Evolutionary conservation across 2,888 invertebrate species (phyloP).

Genomic region (Volucella bombylans): DNA sequence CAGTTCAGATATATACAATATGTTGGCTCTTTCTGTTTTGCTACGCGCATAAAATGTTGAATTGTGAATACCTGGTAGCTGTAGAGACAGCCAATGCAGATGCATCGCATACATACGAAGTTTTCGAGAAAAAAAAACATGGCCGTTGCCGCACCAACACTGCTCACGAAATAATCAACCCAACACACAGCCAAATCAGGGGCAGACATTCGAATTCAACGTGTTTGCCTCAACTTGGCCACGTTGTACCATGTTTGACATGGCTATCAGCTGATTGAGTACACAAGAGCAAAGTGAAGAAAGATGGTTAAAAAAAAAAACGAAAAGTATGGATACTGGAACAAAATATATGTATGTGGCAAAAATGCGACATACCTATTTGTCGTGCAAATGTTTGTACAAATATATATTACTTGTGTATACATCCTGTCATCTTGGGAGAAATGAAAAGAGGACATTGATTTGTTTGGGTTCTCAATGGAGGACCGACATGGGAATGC

Average conservation of each 20-base stretch:
- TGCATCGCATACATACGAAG: slow-evolving; percentile 27
- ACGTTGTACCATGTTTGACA: slow-evolving; percentile 65
- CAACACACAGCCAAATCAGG: neutral
- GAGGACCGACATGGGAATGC: slow-evolving; percentile 38
- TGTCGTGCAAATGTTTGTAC: neutral
- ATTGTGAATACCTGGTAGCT: slow-evolving; percentile 45
- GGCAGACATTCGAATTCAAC: neutral
- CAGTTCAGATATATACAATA: neutral
- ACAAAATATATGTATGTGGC: neutral
- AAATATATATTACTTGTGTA: no score
- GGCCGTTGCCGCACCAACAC: slow-evolving; percentile 60
- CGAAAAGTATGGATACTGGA: neutral
- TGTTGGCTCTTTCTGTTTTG: slow-evolving; percentile 22
- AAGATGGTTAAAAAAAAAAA: slow-evolving; percentile 24
- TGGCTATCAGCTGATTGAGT: slow-evolving; percentile 64
- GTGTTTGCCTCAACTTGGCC: slow-evolving; percentile 29
- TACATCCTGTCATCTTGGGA: slow-evolving; percentile 37
- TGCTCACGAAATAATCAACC: neutral
- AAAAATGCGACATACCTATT: slow-evolving; percentile 18
- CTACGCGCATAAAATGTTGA: slow-evolving; percentile 46
- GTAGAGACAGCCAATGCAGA: neutral
- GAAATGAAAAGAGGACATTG: slow-evolving; percentile 65
- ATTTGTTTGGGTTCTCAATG: slow-evolving; percentile 70
- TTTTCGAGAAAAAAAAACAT: slow-evolving; percentile 42
- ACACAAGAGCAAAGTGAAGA: slow-evolving; percentile 53